A percentile compares a stretch with the other conserved stretches of the same genome.
Evolutionary conservation across 2,888 invertebrate genomes (phyloP).

Genomic region (Aelia acuminata): DNA sequence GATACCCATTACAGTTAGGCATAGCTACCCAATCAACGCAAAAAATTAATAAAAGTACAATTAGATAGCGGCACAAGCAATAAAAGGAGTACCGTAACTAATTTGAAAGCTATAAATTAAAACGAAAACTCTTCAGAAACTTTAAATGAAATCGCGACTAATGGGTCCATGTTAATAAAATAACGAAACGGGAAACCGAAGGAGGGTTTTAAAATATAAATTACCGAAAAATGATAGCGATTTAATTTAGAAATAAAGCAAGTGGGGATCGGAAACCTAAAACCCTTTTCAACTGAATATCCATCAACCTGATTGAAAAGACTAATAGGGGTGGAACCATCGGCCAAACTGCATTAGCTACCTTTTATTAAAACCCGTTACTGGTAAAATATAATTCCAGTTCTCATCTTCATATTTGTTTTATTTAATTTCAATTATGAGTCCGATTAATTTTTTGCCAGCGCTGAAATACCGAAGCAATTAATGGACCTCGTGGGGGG

Average conservation of each 20-base stretch:
- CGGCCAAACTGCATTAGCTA: not conserved
- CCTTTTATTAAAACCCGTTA: not conserved
- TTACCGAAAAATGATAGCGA: not conserved
- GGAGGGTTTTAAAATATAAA: not conserved
- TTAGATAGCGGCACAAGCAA: too few relatives aligned
- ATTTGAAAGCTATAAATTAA: not conserved
- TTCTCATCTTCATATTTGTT: slow-evolving; percentile 1
- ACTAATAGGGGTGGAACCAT: slow-evolving; percentile 32
- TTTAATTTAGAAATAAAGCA: slow-evolving; percentile 41
- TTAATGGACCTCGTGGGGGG: not conserved
- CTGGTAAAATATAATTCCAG: not conserved
- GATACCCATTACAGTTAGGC: too few relatives aligned
- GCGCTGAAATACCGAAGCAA: not conserved
- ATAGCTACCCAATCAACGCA: too few relatives aligned
- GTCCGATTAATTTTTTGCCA: not conserved
- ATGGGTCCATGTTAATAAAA: not conserved
- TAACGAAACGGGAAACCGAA: not conserved
- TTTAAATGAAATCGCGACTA: not conserved
- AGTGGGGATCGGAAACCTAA: slow-evolving; percentile 43
- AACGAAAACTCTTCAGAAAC: not conserved
- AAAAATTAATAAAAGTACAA: too few relatives aligned
- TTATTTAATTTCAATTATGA: not conserved
- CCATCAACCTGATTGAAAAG: slow-evolving; percentile 29
- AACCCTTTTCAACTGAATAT: slow-evolving; percentile 43
- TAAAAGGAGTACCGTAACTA: too few relatives aligned